Conservation (phyloP, 2,888 invertebrate species). For the Machimus rusticus region DNA sequence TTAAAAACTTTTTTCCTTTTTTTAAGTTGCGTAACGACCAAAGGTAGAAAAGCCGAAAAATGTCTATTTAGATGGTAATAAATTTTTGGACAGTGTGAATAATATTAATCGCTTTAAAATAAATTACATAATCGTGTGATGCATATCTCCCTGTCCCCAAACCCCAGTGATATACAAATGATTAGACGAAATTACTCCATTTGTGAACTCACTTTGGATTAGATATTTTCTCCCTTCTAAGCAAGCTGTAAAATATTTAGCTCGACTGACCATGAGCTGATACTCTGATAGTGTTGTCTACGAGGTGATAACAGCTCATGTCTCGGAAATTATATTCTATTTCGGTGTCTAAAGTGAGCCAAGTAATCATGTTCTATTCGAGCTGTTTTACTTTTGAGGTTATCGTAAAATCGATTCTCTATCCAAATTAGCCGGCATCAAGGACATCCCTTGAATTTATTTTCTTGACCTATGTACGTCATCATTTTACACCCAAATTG, state of each 20-base stretch:
- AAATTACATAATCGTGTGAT: neutral
- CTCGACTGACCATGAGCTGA: neutral
- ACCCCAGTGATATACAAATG: neutral
- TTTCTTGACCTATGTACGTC: neutral
- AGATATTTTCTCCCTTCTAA: neutral
- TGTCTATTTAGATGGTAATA: neutral
- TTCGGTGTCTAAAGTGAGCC: neutral
- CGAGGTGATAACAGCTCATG: neutral
- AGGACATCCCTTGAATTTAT: neutral
- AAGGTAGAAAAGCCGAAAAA: neutral
- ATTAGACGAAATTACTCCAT: neutral
- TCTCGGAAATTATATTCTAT: neutral
- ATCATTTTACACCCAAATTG: neutral
- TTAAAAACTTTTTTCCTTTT: neutral
- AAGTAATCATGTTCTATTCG: neutral
- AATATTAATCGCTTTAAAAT: neutral
- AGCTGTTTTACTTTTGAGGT: neutral
- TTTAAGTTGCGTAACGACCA: neutral
- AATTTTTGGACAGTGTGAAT: neutral
- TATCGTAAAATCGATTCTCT: conserved; percentile 22
- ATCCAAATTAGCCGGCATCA: neutral
- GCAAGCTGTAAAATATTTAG: neutral
- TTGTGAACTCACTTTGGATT: neutral
- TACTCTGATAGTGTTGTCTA: neutral
- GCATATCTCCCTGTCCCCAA: neutral